Conservation (phyloP, 2,113 vertebrate species). For the Colistium nudipinnis region DNA sequence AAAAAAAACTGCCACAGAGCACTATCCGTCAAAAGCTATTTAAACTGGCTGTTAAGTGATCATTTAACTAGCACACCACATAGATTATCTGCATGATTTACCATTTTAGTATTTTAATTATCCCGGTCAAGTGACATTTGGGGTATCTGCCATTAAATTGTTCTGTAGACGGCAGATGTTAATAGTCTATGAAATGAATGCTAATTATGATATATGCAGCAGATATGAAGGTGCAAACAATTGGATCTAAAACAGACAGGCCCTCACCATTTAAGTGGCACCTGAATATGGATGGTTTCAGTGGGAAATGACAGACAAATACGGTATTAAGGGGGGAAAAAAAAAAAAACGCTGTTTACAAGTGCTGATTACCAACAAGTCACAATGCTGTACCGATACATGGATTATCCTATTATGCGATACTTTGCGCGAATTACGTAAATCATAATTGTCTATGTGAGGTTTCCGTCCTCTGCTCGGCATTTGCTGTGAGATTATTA, state of each 20-base stretch:
- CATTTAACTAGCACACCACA: background rate
- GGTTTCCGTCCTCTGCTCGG: slow-evolving; percentile 1
- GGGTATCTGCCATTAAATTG: background rate
- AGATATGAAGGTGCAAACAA: no score
- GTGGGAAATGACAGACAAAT: background rate
- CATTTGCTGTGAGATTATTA: slow-evolving; percentile 15
- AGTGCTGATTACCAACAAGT: background rate
- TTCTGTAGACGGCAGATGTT: background rate
- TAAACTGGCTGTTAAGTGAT: background rate
- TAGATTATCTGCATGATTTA: background rate
- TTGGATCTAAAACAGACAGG: no score
- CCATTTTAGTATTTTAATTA: no score
- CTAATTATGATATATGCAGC: no score
- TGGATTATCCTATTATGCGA: background rate
- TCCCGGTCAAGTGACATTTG: no score
- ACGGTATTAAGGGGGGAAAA: no score
- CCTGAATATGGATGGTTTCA: background rate
- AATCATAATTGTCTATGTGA: no score
- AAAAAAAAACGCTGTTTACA: background rate
- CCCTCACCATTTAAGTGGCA: background rate
- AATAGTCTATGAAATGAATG: no score
- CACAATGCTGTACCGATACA: background rate
- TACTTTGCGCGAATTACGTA: slow-evolving; percentile 4
- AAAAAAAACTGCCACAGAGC: background rate
- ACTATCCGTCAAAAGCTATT: background rate